These are phyloP conservation scores for Daktulosphaira vitifoliae DNA, from an alignment of 1,140 invertebrate genomes.

Conservation along the genomic window DNA sequence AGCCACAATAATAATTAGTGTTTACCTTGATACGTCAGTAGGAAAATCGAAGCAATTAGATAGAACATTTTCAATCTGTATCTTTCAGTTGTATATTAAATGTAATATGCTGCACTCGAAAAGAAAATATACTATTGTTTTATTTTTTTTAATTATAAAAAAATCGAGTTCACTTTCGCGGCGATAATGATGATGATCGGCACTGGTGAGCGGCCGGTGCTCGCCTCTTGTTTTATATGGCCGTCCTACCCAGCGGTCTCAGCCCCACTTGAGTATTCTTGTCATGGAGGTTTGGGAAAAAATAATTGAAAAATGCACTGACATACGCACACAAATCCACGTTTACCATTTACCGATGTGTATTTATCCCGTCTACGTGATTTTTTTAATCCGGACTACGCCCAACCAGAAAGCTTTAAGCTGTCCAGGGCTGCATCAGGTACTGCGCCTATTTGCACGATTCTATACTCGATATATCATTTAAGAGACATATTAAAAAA, in stretches of 20 bases:
- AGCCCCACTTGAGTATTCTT: constrained; percentile 30
- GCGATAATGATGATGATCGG: constrained; percentile 11
- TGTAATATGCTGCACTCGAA: too few species aligned
- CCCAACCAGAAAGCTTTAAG: constrained; percentile 2
- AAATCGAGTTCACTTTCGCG: constrained; percentile 22
- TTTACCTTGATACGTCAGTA: constrained; percentile 22
- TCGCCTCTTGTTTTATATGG: constrained; percentile 28
- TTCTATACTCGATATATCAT: too few species aligned
- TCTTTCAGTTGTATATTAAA: too few species aligned
- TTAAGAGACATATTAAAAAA: too few species aligned
- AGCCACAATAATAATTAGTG: too few species aligned
- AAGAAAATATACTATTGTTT: too few species aligned
- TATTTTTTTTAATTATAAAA: not conserved
- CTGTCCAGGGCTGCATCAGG: not conserved
- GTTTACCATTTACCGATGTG: not conserved
- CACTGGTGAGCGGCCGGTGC: constrained; percentile 29
- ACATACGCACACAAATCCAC: not conserved
- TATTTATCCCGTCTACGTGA: constrained; percentile 28
- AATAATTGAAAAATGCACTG: too few species aligned
- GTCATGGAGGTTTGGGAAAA: constrained; percentile 15
- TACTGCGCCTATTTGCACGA: too few species aligned
- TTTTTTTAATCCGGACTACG: constrained; percentile 28
- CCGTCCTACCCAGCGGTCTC: constrained; percentile 26
- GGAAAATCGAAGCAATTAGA: constrained; percentile 7
- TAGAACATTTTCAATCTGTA: not conserved